Evolutionary conservation across 2,888 invertebrate genomes (phyloP).

Genomic region (Dione vanillae): DNA sequence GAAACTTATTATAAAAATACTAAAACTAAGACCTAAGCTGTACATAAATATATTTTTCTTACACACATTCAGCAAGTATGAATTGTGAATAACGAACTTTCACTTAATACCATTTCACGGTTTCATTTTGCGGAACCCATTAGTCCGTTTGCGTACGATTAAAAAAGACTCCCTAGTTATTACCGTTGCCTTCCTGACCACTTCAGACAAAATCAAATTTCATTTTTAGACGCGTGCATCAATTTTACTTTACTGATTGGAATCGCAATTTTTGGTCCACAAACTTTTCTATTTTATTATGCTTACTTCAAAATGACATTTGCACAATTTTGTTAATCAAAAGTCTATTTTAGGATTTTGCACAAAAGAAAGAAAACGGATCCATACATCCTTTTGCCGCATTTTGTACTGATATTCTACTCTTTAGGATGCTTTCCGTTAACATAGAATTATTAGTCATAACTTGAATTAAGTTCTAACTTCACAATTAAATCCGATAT

Average conservation of each 20-base stretch:
- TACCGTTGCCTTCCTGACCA: slow-evolving; percentile 23
- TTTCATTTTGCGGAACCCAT: background rate
- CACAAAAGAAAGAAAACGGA: no score
- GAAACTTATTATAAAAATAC: no score
- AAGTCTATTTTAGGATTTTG: no score
- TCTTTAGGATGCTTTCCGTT: no score
- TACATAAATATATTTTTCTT: background rate
- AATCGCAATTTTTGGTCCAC: background rate
- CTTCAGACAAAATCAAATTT: slow-evolving; percentile 39
- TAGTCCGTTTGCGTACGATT: slow-evolving; percentile 24
- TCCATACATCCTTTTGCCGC: no score
- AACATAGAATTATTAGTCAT: no score
- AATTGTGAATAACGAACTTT: slow-evolving; percentile 18
- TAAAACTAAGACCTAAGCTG: no score
- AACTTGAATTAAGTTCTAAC: no score
- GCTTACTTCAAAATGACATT: background rate
- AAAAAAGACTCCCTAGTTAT: slow-evolving; percentile 28
- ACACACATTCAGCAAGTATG: background rate
- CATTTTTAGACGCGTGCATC: slow-evolving; percentile 39
- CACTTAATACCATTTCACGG: slow-evolving; percentile 2
- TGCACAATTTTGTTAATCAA: background rate
- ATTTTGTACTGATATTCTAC: no score
- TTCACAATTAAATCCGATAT: no score
- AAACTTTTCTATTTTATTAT: background rate
- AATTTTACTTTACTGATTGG: slow-evolving; percentile 20